These are phyloP conservation scores for Hiodon alosoides DNA, from an alignment of 2,113 vertebrate species.

Conservation along the genomic window DNA sequence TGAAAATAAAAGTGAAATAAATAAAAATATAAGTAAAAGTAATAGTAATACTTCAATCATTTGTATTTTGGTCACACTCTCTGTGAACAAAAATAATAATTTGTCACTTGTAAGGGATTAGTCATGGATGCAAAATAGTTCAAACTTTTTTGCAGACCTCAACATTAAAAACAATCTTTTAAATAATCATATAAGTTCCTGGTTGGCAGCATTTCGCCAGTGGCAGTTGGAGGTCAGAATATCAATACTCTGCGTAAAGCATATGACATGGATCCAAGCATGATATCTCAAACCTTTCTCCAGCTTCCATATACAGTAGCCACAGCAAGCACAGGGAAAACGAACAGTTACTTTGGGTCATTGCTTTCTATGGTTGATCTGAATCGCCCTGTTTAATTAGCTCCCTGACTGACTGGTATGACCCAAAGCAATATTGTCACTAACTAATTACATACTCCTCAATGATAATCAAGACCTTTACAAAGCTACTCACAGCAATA, in stretches of 20 bases:
- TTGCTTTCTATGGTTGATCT: neutral
- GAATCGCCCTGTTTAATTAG: neutral
- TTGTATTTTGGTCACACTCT: no score
- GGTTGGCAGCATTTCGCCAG: no score
- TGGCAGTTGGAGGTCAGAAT: neutral
- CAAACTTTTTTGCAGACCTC: no score
- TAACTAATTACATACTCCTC: constrained; percentile 16
- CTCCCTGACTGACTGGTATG: neutral
- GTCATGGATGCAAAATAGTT: no score
- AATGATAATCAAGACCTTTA: neutral
- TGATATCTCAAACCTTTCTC: neutral
- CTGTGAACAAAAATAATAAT: no score
- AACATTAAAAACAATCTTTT: no score
- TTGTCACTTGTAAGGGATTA: no score
- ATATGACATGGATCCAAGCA: neutral
- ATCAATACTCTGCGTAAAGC: neutral
- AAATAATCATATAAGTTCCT: no score
- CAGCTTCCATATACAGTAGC: neutral
- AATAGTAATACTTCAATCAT: no score
- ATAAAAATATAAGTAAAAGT: no score
- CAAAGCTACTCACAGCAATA: neutral
- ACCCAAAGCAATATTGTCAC: constrained; percentile 11
- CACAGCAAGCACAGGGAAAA: neutral
- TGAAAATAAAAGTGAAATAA: no score
- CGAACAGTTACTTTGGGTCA: neutral